Evolutionary conservation across 2,797 vertebrate species (phyloP), one percentile per base, ranked within the genome.

Genomic region (Telmatherina bonti): DNA sequence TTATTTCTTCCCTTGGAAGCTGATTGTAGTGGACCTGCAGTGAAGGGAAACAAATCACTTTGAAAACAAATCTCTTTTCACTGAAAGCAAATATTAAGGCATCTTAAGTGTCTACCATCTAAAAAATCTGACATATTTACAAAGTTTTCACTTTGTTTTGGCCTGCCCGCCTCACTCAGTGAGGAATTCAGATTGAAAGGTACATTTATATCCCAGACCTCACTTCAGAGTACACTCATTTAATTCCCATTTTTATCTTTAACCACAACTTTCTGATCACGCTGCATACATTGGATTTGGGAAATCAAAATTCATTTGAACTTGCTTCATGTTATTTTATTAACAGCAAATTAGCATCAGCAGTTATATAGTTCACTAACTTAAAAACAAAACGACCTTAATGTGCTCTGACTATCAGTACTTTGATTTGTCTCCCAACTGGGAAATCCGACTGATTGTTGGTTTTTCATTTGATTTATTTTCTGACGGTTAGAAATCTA

Each of bases 1-100:
- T 27, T 53, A 15, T 16, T 27, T 54, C 27, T 16, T 54, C 47
- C 66, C 35, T 20, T 62, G 41, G 27, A 62, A 62, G 59, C 18
- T 47, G 20, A 13, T 30, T 47, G 41, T 16, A 22, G 52, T 27
- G 3, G 24, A 27, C 26, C 51, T 18, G 35, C n/a, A 29, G 56
- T 24, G 11, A 63, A 26, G 4, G 26, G 26, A n/a, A 22, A 29
- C 52, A 29, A n/a, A n/a, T n/a, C 18, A 18, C 7, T 53, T 29
- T 30, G 52, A 30, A 53, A 53, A 53, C 52, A 53, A 27, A 26
- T 15, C 12, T 9, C 15, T 53, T 53, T 53, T 53, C 27, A 29
- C 18, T 53, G 5, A 29, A 27, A 53, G 52, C 26, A 29, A 29
- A 29, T 7, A 53, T 29, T 8, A 18, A 29, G 27, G 52, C 45